Evolutionary conservation across 1,140 invertebrate genomes (phyloP), one percentile per base, ranked within the genome.

Genomic region (Euura lappo): DNA sequence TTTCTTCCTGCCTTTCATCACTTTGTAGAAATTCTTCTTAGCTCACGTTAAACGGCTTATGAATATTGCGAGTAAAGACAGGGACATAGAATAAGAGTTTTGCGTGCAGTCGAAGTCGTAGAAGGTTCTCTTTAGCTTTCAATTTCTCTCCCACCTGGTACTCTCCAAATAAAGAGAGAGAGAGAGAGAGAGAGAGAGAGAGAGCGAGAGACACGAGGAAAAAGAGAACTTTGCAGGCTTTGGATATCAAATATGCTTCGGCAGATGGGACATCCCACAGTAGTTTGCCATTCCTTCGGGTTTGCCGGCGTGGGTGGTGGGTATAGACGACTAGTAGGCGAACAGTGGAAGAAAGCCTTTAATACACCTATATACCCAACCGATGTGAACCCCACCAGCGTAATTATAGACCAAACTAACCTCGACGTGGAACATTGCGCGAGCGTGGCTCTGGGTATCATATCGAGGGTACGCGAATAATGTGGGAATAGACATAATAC

Each of bases 191-290:
- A 6, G 51, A 60, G 51, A 6, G 6, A 60, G 6, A 60, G 51
- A 60, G 3, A 60, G 51, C 10, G 51, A 6, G 5, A 60, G 51
- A 6, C 8, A 6, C 8, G 5, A n/a, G 13, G 51, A 60, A n/a
- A 60, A 8, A 8, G 66, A 44, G 51, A 44, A 60, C 69, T 72
- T 8, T n/a, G 8, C 13, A 60, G 74, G 78, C 79, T 79, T 79
- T 67, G 73, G 79, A 80, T 82, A 87, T 87, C 81, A 87, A 87
- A 87, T 87, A 86, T 86, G 84, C 84, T 80, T 60, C 78, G 81
- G 79, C 86, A 87, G 85, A 87, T 86, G 86, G 82, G 81, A 83
- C 77, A 80, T 86, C 83, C 80, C 85, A 84, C 85, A 84, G 81
- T 85, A 86, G 83, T 87, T 87, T 86, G 80, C 82, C 79, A 87